These are phyloP conservation scores for Anastrepha ludens DNA, from an alignment of 1,140 invertebrate genomes.

Conservation along the genomic window DNA sequence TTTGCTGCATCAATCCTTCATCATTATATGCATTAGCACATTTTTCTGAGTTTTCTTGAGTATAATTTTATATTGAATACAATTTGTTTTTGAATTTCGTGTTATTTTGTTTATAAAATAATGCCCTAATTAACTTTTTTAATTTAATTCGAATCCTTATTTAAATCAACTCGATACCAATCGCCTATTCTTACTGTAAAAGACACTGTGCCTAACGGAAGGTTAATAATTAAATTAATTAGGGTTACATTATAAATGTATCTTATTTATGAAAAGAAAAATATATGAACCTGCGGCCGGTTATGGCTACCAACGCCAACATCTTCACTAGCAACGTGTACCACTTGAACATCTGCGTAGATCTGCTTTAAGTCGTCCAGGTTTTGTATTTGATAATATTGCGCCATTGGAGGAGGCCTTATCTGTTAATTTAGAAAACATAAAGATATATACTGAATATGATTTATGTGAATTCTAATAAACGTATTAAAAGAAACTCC, in stretches of 20 bases:
- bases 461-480: background rate
- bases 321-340: constrained; percentile 70
- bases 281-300: constrained; percentile 54
- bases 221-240: too few species aligned
- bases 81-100: too few species aligned
- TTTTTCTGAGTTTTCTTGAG: too few species aligned
- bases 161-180: too few species aligned
- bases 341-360: constrained; percentile 65
- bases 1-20: too few species aligned
- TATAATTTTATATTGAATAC: too few species aligned
- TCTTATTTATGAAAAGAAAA: constrained; percentile 21
- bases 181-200: too few species aligned
- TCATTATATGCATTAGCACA: too few species aligned
- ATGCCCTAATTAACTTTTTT: too few species aligned
- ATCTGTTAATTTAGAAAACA: constrained; percentile 52
- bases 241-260: background rate
- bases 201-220: too few species aligned
- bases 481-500: background rate
- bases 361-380: constrained; percentile 57
- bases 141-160: too few species aligned
- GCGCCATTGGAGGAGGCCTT: constrained; percentile 56
- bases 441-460: constrained; percentile 17
- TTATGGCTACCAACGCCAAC: constrained; percentile 65
- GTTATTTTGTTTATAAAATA: too few species aligned
- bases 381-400: constrained; percentile 59